Evolutionary conservation across 2,888 invertebrate species (phyloP).

Genomic region (Orthosia incerta): DNA sequence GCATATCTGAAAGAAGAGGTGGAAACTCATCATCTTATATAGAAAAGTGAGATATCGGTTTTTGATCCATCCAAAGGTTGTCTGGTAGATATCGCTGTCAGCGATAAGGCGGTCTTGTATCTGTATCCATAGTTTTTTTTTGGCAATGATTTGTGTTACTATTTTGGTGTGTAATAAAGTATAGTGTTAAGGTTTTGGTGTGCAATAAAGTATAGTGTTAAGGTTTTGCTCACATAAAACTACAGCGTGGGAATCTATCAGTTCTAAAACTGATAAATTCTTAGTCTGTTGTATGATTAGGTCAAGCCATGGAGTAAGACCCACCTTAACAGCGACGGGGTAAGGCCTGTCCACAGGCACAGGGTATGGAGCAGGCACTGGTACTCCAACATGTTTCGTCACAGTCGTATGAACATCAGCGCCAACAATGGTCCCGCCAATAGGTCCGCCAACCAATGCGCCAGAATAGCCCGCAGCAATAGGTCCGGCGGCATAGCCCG

Average conservation of each 20-base stretch:
- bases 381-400: constrained; percentile 88
- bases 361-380: constrained; percentile 88
- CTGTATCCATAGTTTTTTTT: no score
- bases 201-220: no score
- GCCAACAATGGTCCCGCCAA: constrained; percentile 78
- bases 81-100: no score
- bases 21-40: not conserved
- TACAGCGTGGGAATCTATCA: no score
- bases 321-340: constrained; percentile 86
- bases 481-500: constrained; percentile 48
- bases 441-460: constrained; percentile 36
- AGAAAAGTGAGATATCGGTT: not conserved
- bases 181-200: no score
- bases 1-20: not conserved
- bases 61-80: no score
- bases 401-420: constrained; percentile 89
- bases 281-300: not conserved
- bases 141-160: no score
- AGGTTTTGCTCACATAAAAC: no score
- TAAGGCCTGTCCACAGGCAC: constrained; percentile 88
- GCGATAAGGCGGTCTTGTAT: no score
- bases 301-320: not conserved
- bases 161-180: no score
- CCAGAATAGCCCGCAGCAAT: constrained; percentile 41
- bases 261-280: not conserved